Evolutionary conservation across 2,113 vertebrate genomes (phyloP).

Genomic region (Phylloscopus trochiloides): DNA sequence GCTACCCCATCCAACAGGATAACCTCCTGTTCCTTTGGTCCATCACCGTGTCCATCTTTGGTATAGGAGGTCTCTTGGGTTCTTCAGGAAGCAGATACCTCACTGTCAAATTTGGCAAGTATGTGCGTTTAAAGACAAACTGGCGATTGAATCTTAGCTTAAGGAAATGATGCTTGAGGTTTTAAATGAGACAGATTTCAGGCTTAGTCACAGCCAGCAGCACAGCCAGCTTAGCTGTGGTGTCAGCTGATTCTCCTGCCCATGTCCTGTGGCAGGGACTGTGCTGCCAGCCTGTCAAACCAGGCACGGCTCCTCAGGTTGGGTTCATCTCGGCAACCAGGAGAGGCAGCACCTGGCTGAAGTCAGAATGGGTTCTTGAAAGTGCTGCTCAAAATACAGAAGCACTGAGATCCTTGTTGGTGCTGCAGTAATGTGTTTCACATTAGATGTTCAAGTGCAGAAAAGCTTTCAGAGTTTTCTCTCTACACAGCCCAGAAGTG

Average conservation of each 20-base stretch:
- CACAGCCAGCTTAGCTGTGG: not conserved
- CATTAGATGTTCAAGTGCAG: not conserved
- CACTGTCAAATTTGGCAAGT: conserved; percentile 77
- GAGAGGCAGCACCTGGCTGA: not conserved
- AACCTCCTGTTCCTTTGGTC: conserved; percentile 79
- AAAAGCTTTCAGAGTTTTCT: not conserved
- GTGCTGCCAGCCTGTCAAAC: not conserved
- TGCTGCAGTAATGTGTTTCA: not conserved
- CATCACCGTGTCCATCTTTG: conserved; percentile 71
- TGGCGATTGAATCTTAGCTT: not conserved
- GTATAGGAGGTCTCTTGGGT: conserved; percentile 74
- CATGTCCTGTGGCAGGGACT: not conserved
- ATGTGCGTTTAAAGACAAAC: not conserved
- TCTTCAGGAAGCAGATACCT: conserved; percentile 74
- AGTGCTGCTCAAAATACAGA: not conserved
- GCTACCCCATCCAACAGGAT: conserved; percentile 55
- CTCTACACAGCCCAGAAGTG: not conserved
- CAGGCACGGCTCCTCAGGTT: not conserved
- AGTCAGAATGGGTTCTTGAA: not conserved
- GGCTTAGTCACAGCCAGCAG: not conserved
- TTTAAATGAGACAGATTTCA: not conserved
- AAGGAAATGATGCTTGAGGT: not conserved
- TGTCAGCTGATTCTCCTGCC: not conserved
- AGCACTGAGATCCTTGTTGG: not conserved
- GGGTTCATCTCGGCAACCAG: not conserved